These are phyloP conservation scores for Pilophorus perplexus DNA, from an alignment of 2,888 invertebrate genomes.

Conservation along the genomic window DNA sequence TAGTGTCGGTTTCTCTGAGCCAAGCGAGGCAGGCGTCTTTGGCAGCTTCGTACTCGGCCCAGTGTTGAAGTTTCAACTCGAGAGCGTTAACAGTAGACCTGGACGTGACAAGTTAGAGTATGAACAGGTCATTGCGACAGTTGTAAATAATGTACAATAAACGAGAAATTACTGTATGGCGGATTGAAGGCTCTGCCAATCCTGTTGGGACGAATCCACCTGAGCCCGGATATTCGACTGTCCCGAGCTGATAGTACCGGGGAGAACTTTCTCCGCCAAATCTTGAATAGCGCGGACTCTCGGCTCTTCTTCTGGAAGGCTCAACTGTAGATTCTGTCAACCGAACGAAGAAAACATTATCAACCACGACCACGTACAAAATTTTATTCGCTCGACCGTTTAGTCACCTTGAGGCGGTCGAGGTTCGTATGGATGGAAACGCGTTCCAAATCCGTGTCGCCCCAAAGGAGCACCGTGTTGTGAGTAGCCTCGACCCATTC, in stretches of 20 bases:
- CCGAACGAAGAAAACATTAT: slow-evolving; percentile 17
- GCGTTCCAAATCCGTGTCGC: slow-evolving; percentile 77
- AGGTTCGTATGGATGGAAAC: slow-evolving; percentile 82
- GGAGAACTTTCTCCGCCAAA: slow-evolving; percentile 86
- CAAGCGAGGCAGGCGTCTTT: slow-evolving; percentile 82
- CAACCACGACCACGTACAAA: not conserved
- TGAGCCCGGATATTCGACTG: slow-evolving; percentile 82
- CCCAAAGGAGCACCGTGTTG: slow-evolving; percentile 77
- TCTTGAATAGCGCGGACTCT: slow-evolving; percentile 75
- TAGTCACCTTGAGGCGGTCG: slow-evolving; percentile 67
- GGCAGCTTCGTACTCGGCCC: slow-evolving; percentile 85
- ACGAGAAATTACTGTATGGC: slow-evolving; percentile 62
- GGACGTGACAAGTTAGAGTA: slow-evolving; percentile 41
- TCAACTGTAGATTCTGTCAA: slow-evolving; percentile 66
- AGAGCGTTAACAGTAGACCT: slow-evolving; percentile 72
- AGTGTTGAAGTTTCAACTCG: slow-evolving; percentile 80
- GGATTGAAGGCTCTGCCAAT: slow-evolving; percentile 81
- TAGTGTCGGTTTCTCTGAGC: slow-evolving; percentile 84
- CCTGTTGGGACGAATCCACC: slow-evolving; percentile 82
- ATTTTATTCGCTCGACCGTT: no score
- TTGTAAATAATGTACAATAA: no score
- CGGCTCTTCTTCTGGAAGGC: slow-evolving; percentile 80
- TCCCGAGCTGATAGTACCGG: slow-evolving; percentile 78
- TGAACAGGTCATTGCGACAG: no score
- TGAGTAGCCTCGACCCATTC: slow-evolving; percentile 85